These are phyloP conservation scores for Oscheius sp. DNA, from an alignment of 2,888 invertebrate genomes.

Conservation along the genomic window DNA sequence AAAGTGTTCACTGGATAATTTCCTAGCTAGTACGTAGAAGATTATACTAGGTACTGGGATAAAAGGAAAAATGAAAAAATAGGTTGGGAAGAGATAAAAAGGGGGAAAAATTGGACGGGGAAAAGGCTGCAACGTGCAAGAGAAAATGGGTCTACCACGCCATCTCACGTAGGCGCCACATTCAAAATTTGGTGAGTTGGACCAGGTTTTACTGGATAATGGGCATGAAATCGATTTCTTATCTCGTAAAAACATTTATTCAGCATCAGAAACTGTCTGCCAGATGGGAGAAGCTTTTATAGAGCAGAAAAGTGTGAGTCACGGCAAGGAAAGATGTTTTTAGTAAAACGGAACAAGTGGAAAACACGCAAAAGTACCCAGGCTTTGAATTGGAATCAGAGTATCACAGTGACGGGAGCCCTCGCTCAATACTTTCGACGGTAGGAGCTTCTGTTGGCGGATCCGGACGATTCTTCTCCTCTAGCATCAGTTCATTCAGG, in stretches of 20 bases:
- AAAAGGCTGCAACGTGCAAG: not conserved
- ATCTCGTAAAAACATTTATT: too few species aligned
- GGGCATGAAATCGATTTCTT: too few species aligned
- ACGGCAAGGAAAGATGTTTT: constrained; percentile 24
- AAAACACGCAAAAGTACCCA: constrained; percentile 32
- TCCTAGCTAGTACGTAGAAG: too few species aligned
- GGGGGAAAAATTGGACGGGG: not conserved
- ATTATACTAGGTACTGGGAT: too few species aligned
- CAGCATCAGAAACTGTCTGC: too few species aligned
- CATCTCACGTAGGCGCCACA: not conserved
- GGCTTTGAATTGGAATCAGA: not conserved
- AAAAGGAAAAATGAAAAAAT: too few species aligned
- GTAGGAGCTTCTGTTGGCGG: not conserved
- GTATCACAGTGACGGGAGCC: constrained; percentile 8
- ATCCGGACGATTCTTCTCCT: constrained; percentile 1
- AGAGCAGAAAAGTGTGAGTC: not conserved
- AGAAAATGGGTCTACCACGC: not conserved
- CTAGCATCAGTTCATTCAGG: constrained; percentile 18
- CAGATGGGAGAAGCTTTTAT: not conserved
- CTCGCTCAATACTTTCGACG: constrained; percentile 14
- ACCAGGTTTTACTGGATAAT: too few species aligned
- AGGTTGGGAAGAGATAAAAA: not conserved
- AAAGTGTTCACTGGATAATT: too few species aligned
- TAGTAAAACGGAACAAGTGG: not conserved
- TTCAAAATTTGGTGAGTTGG: not conserved